Conservation (phyloP, 2,888 invertebrate genomes). For the Acholoe squamosa region DNA sequence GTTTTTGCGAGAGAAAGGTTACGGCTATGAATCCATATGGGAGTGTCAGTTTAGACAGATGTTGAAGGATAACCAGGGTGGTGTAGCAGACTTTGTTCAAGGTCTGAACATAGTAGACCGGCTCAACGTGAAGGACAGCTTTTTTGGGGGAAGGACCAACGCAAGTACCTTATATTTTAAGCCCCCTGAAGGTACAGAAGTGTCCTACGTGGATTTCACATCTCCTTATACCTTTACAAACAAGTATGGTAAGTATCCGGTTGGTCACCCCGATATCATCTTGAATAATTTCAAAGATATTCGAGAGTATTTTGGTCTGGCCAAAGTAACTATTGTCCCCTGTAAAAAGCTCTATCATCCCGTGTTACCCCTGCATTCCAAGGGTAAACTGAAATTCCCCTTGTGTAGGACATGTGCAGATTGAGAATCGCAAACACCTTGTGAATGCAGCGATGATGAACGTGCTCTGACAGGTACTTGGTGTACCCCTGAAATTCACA, state of each 20-base stretch:
- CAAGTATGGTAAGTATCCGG: constrained; percentile 72
- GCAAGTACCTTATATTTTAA: constrained; percentile 68
- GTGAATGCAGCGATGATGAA: constrained; percentile 65
- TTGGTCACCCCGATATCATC: constrained; percentile 72
- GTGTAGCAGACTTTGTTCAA: background rate
- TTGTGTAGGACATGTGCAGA: constrained; percentile 78
- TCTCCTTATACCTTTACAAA: too few species aligned
- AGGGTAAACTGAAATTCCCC: constrained; percentile 78
- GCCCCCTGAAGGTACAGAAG: constrained; percentile 69
- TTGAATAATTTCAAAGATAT: constrained; percentile 70
- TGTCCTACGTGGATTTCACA: too few species aligned
- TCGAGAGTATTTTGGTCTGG: constrained; percentile 73
- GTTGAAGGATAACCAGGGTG: background rate
- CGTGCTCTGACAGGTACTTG: constrained; percentile 77
- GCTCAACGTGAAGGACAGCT: background rate
- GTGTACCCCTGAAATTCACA: constrained; percentile 79
- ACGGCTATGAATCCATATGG: constrained; percentile 16
- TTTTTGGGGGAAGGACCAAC: constrained; percentile 34
- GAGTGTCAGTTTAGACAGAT: constrained; percentile 13
- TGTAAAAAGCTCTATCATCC: constrained; percentile 75
- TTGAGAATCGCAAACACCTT: background rate
- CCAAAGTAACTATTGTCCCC: constrained; percentile 74
- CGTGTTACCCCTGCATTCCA: constrained; percentile 75
- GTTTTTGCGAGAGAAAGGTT: background rate
- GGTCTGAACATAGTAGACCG: constrained; percentile 5